phyloP scores from a whole-genome alignment of 1,140 invertebrate genomes.

The Sinonovacula constricta region DNA sequence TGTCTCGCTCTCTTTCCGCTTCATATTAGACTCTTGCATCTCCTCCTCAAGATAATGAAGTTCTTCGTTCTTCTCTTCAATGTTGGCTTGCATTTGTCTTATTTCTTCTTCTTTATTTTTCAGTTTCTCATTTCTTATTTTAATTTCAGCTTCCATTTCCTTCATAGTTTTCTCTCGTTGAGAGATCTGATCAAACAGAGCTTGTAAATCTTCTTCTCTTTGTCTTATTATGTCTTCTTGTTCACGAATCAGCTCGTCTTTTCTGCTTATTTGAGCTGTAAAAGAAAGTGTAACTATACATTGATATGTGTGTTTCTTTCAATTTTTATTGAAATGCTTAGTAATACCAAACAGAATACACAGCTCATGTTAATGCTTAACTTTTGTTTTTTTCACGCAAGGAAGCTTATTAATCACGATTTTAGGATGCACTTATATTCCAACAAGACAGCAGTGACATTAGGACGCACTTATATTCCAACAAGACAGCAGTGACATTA shows the following conservation, averaged over 20 bases:
- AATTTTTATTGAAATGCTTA: no score
- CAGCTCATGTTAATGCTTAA: no score
- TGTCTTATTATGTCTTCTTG: conserved; percentile 64
- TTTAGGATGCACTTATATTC: no score
- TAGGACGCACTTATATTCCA: no score
- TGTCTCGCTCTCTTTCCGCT: conserved; percentile 62
- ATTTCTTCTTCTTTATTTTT: conserved; percentile 69
- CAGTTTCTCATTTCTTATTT: conserved; percentile 64
- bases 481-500: no score
- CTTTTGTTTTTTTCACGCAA: no score
- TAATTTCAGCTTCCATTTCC: conserved; percentile 61
- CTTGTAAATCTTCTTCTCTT: conserved; percentile 65
- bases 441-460: no score
- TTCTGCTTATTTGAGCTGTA: conserved; percentile 51
- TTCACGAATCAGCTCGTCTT: conserved; percentile 64
- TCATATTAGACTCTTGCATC: conserved; percentile 49
- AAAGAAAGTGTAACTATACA: no score
- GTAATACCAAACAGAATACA: no score
- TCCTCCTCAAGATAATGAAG: conserved; percentile 60
- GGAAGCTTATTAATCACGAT: no score
- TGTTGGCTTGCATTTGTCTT: conserved; percentile 54
- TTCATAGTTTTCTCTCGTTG: conserved; percentile 63
- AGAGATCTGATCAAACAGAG: conserved; percentile 66
- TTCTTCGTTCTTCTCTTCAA: conserved; percentile 66
- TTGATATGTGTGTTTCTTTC: no score